Evolutionary conservation across 2,113 vertebrate species (phyloP).

Genomic region (Falcunculus frontatus): DNA sequence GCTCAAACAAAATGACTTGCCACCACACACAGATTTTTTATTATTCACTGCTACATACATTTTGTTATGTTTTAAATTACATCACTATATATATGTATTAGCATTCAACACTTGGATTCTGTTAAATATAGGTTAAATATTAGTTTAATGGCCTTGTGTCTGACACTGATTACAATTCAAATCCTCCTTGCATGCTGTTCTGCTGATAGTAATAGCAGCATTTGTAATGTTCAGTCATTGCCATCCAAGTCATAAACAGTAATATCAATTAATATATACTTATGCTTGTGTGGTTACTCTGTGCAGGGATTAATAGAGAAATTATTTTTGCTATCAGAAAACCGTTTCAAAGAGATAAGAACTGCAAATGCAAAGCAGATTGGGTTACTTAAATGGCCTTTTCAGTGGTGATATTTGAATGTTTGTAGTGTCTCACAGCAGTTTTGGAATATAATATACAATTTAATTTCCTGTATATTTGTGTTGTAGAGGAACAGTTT

Average conservation of each 20-base stretch:
- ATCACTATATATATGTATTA: neutral
- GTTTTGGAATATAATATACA: neutral
- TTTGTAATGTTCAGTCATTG: neutral
- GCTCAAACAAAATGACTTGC: neutral
- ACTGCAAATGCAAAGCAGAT: neutral
- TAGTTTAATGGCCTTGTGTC: constrained; percentile 27
- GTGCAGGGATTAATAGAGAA: neutral
- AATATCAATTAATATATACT: constrained; percentile 20
- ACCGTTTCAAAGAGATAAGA: constrained; percentile 21
- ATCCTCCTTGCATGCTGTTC: constrained; percentile 4
- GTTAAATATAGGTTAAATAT: constrained; percentile 17
- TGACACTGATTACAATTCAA: constrained; percentile 36
- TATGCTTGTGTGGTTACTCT: neutral
- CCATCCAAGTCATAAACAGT: constrained; percentile 14
- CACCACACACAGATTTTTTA: neutral
- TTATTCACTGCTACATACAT: neutral
- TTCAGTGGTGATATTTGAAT: neutral
- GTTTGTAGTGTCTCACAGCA: neutral
- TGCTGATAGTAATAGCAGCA: constrained; percentile 8
- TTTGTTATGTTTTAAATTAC: neutral
- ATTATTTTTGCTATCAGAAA: neutral
- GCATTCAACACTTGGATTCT: neutral
- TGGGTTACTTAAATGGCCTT: neutral
- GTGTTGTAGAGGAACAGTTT: neutral
- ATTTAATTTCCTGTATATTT: neutral